Conservation (phyloP, 2,797 vertebrate genomes). For the Eptatretus atami region DNA sequence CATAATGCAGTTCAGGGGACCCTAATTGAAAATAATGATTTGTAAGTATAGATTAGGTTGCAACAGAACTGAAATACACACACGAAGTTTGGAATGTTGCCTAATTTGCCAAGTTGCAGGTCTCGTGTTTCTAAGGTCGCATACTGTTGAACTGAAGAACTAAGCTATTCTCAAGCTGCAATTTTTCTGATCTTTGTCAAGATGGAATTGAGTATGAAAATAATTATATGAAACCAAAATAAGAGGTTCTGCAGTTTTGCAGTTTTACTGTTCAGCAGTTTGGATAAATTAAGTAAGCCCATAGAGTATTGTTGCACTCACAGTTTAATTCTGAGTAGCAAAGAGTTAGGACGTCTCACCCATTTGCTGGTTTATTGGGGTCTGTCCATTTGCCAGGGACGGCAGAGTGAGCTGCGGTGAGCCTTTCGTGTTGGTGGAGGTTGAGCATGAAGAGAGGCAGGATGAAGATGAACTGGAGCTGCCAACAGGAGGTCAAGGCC, state of each 20-base stretch:
- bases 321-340: neutral
- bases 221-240: slow-evolving; percentile 13
- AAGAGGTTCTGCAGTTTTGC: slow-evolving; percentile 9
- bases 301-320: neutral
- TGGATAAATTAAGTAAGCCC: neutral
- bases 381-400: slow-evolving; percentile 86
- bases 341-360: slow-evolving; percentile 38
- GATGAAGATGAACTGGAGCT: slow-evolving; percentile 21
- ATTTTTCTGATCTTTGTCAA: slow-evolving; percentile 8
- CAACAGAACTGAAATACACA: no score
- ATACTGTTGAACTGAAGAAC: no score
- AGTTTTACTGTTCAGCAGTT: neutral
- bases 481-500: slow-evolving; percentile 88
- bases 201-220: slow-evolving; percentile 20
- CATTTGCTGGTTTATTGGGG: slow-evolving; percentile 56
- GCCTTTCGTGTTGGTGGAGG: slow-evolving; percentile 57
- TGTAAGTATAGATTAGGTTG: no score
- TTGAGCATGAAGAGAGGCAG: slow-evolving; percentile 60
- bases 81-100: no score
- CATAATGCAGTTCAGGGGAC: no score
- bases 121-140: no score
- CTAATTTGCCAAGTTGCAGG: no score
- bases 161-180: no score
- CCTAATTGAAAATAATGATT: no score
- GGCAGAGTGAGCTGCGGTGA: slow-evolving; percentile 84